Percentiles rank a stretch among this genome's conserved stretches.
Evolutionary conservation across 2,797 vertebrate genomes (phyloP).

Genomic region (Lateolabrax maculatus): DNA sequence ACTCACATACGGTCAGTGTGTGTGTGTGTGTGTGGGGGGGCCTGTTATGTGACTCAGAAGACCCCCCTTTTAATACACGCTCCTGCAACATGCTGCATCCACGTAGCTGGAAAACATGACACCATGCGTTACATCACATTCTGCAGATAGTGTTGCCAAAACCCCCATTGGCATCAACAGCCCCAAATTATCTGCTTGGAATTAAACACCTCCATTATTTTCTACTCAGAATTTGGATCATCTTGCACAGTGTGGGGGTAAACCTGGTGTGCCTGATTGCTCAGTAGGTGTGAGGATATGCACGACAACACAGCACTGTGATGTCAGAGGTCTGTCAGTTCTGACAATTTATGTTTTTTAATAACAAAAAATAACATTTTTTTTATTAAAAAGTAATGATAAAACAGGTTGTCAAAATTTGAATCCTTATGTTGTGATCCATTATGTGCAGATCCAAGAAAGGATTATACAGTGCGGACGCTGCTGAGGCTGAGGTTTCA

Average conservation of each 20-base stretch:
- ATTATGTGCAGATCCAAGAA: not conserved
- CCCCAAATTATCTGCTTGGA: slow-evolving; percentile 33
- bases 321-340: too few relatives aligned
- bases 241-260: slow-evolving; percentile 9
- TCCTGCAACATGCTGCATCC: slow-evolving; percentile 21
- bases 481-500: not conserved
- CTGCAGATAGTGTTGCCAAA: slow-evolving; percentile 25
- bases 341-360: too few relatives aligned
- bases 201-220: slow-evolving; percentile 25
- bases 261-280: slow-evolving; percentile 5
- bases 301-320: not conserved
- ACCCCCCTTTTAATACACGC: not conserved
- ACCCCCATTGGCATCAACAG: slow-evolving; percentile 34
- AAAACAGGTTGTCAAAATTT: not conserved
- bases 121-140: slow-evolving; percentile 32
- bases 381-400: not conserved
- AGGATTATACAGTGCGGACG: not conserved
- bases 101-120: slow-evolving; percentile 23
- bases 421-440: not conserved
- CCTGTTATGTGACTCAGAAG: not conserved
- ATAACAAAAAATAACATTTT: too few relatives aligned
- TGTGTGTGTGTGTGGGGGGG: not conserved
- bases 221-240: slow-evolving; percentile 16
- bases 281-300: not conserved
- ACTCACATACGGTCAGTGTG: not conserved